A percentile compares a stretch with the other conserved stretches of the same genome.
phyloP scores from a whole-genome alignment of 1,140 invertebrate genomes.

The Drosophila setifemur region DNA sequence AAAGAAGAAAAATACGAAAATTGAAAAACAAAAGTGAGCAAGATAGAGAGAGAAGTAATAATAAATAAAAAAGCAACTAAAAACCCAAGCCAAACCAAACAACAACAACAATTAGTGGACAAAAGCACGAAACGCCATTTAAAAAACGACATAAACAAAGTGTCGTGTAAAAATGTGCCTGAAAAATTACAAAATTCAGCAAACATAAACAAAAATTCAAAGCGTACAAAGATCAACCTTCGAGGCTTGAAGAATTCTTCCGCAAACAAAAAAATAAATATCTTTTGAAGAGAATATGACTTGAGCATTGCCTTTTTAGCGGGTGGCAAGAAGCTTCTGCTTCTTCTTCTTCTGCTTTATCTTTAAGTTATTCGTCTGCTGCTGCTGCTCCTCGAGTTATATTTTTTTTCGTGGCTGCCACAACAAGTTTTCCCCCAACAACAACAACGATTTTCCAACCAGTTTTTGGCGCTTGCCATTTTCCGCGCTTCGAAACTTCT shows the following conservation, averaged over 20 bases:
- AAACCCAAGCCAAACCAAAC: conserved; percentile 31
- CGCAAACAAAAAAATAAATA: conserved; percentile 37
- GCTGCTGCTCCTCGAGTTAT: neutral
- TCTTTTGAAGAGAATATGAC: neutral
- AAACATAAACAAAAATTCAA: conserved; percentile 65
- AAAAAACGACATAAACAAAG: conserved; percentile 30
- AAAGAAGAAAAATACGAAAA: conserved; percentile 2
- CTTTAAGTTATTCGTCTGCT: conserved; percentile 28
- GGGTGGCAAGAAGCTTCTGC: conserved; percentile 55
- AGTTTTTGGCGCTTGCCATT: conserved; percentile 79
- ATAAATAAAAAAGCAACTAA: conserved; percentile 28
- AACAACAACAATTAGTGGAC: conserved; percentile 35
- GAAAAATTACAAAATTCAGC: conserved; percentile 71
- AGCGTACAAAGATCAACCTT: conserved; percentile 50
- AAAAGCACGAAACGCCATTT: conserved; percentile 61
- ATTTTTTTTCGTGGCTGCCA: conserved; percentile 30
- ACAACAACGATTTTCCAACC: conserved; percentile 66
- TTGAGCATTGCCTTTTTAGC: conserved; percentile 19
- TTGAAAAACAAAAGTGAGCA: conserved; percentile 47
- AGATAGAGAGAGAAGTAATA: conserved; percentile 13
- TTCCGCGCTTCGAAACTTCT: conserved; percentile 66
- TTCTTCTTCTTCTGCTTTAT: conserved; percentile 19
- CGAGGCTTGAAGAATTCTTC: conserved; percentile 49
- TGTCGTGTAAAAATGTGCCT: conserved; percentile 70
- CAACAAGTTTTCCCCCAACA: conserved; percentile 40